phyloP scores from a whole-genome alignment of 2,113 vertebrate species.

The Phodopus roborovskii region DNA sequence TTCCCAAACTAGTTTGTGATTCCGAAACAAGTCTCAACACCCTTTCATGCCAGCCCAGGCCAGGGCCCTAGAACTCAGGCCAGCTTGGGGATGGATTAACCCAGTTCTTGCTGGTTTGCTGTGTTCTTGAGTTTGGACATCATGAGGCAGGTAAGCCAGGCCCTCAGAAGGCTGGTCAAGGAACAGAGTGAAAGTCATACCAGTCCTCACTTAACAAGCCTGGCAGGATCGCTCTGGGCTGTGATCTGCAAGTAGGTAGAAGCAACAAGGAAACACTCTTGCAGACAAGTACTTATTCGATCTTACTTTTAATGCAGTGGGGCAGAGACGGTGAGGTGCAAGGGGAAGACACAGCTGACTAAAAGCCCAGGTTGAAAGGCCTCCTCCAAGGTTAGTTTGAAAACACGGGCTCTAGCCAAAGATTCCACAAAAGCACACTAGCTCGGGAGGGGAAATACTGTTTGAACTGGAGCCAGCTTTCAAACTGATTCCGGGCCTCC shows the following conservation, averaged over 20 bases:
- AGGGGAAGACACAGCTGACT: background rate
- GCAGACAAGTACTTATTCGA: background rate
- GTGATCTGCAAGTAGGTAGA: too few relatives aligned
- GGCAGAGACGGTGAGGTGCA: background rate
- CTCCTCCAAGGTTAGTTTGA: background rate
- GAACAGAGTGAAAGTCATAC: too few relatives aligned
- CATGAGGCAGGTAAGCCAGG: background rate
- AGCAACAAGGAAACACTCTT: background rate
- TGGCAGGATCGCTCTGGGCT: rapidly evolving
- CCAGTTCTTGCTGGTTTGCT: background rate
- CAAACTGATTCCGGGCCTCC: constrained; percentile 28
- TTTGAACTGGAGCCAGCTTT: constrained; percentile 40
- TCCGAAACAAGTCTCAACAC: background rate
- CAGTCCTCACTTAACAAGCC: background rate
- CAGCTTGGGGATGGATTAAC: background rate
- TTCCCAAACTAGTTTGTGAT: too few relatives aligned
- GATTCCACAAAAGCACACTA: constrained; percentile 33
- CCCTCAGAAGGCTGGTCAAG: background rate
- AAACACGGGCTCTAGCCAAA: background rate
- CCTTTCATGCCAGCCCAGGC: background rate
- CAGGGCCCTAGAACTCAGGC: background rate
- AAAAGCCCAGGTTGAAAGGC: background rate
- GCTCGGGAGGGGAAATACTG: background rate
- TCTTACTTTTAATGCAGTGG: background rate
- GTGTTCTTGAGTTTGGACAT: background rate